phyloP scores from a whole-genome alignment of 1,140 invertebrate species.

The Rhopalosiphum maidis region DNA sequence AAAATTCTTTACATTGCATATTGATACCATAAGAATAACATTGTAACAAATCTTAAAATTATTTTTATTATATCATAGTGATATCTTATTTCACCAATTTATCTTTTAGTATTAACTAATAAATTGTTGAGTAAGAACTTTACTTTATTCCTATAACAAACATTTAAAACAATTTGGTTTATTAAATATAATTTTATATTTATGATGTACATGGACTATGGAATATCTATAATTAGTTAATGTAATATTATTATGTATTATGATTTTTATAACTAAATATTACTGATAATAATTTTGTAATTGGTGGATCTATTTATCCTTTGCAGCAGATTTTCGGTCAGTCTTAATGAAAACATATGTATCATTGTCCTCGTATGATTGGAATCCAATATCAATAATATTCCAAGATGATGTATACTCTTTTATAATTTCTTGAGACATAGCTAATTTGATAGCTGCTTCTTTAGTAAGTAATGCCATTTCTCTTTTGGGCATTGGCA shows the following conservation, averaged over 20 bases:
- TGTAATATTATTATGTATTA: too few species aligned
- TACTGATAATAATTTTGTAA: not conserved
- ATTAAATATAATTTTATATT: not conserved
- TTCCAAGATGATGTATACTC: conserved; percentile 57
- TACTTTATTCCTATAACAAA: not conserved
- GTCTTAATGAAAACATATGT: conserved; percentile 33
- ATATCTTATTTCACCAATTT: not conserved
- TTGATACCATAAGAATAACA: too few species aligned
- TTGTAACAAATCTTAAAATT: not conserved
- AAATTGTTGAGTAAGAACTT: not conserved
- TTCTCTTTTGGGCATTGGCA: conserved; percentile 51
- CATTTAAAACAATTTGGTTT: not conserved
- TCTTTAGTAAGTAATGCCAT: conserved; percentile 57
- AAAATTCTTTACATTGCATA: too few species aligned
- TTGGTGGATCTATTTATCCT: not conserved
- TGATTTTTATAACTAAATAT: not conserved
- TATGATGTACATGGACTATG: not conserved
- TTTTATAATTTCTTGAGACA: conserved; percentile 47
- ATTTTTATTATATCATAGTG: not conserved
- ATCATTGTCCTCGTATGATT: conserved; percentile 36
- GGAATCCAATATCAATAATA: conserved; percentile 10
- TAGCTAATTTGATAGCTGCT: conserved; percentile 57
- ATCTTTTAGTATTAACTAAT: not conserved
- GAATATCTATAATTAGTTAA: not conserved
- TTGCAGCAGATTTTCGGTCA: conserved; percentile 26